A percentile compares a stretch with the other conserved stretches of the same genome.
These are phyloP conservation scores for Caenorhabditis becei DNA, from an alignment of 2,888 invertebrate species.

Conservation along the genomic window DNA sequence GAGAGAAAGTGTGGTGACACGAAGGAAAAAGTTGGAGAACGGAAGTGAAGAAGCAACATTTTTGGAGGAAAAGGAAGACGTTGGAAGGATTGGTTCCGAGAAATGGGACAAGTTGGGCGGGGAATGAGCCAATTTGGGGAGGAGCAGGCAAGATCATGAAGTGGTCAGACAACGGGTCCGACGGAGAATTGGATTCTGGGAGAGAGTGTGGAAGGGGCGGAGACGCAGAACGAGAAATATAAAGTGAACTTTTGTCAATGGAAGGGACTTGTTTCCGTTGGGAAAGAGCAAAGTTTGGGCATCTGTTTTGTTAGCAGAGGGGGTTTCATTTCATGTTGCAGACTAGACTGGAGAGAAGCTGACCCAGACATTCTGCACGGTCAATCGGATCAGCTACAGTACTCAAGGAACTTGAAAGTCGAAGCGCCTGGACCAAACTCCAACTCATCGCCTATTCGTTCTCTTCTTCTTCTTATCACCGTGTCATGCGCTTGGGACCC, in stretches of 20 bases:
- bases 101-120: conserved; percentile 23
- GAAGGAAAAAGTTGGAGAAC: not conserved
- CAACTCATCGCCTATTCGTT: conserved; percentile 30
- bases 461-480: conserved; percentile 25
- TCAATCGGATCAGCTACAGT: not conserved
- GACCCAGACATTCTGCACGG: not conserved
- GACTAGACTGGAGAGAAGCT: not conserved
- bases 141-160: conserved; percentile 32
- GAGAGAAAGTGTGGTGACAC: conserved; percentile 12
- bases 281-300: conserved; percentile 8
- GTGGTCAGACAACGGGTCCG: conserved; percentile 4
- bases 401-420: not conserved
- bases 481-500: conserved; percentile 27
- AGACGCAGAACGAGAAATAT: conserved; percentile 14
- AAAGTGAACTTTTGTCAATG: conserved; percentile 25
- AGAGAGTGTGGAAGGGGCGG: conserved; percentile 11
- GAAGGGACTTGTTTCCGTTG: conserved; percentile 1
- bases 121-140: conserved; percentile 12
- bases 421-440: conserved; percentile 33
- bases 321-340: not conserved
- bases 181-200: conserved; percentile 31
- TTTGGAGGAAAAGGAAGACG: conserved; percentile 8
- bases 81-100: conserved; percentile 16
- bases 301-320: not conserved
- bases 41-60: conserved; percentile 39